A percentile compares a stretch with the other conserved stretches of the same genome.
Evolutionary conservation across 2,797 vertebrate genomes (phyloP).

Genomic region (Xerus rutilus): DNA sequence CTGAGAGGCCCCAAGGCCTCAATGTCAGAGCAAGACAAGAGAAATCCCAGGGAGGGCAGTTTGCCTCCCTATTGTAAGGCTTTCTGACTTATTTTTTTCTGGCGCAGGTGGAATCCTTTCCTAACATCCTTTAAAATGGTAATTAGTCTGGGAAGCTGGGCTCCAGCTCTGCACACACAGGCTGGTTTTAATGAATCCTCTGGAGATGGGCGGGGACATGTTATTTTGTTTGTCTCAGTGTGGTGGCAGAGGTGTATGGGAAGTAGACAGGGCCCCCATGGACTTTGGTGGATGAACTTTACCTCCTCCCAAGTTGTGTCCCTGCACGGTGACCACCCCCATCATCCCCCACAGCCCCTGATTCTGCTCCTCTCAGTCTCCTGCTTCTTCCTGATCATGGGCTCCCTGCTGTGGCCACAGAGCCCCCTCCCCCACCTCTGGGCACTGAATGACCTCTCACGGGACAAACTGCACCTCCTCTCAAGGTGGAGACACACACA

Average conservation of each 20-base stretch:
- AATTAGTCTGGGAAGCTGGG: slow-evolving; percentile 1
- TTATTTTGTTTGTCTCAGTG: slow-evolving; percentile 50
- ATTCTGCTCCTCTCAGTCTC: not conserved
- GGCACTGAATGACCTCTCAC: not conserved
- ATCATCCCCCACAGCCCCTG: not conserved
- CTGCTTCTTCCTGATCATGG: not conserved
- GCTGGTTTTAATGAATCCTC: slow-evolving; percentile 58
- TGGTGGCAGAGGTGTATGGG: not conserved
- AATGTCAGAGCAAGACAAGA: not conserved
- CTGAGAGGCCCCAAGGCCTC: not conserved
- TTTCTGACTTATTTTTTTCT: not conserved
- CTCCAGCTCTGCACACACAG: not conserved
- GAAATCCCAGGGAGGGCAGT: not conserved
- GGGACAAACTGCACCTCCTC: not conserved
- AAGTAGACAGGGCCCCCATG: not conserved
- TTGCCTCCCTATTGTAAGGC: not conserved
- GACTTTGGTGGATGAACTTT: not conserved
- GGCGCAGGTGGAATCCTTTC: not conserved
- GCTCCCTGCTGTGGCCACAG: not conserved
- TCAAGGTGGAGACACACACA: not conserved
- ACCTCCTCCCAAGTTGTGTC: not conserved
- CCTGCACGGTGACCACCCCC: no score
- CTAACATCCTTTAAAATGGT: not conserved
- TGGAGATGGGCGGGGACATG: slow-evolving; percentile 1
- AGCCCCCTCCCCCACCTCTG: not conserved